Percentiles rank a stretch among this genome's conserved stretches.
These are phyloP conservation scores for Stegodyphus mimosarum DNA, from an alignment of 1,140 invertebrate genomes.

Conservation along the genomic window DNA sequence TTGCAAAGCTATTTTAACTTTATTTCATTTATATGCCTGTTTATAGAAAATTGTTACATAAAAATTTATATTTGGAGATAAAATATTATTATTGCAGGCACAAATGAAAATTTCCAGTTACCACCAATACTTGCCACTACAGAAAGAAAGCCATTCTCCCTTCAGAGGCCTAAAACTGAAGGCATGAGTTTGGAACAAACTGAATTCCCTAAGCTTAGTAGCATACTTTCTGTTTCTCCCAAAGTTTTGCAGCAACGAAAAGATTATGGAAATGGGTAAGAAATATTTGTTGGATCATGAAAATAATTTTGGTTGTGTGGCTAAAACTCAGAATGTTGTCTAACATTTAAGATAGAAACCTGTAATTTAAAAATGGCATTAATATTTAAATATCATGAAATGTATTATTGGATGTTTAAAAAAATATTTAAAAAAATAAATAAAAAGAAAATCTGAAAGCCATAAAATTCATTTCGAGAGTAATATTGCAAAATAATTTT, in stretches of 20 bases:
- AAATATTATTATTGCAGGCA: neutral
- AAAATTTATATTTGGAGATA: no score
- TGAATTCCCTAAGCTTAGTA: constrained; percentile 38
- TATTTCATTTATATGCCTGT: no score
- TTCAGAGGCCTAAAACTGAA: constrained; percentile 35
- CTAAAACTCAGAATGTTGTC: neutral
- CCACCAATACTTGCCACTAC: constrained; percentile 27
- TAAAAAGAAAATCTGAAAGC: no score
- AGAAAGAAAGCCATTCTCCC: neutral
- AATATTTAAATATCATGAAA: no score
- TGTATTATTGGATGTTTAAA: no score
- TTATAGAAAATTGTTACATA: no score
- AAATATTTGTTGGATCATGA: neutral
- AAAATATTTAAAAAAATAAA: no score
- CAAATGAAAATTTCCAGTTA: constrained; percentile 30
- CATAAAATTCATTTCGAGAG: no score
- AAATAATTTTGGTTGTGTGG: neutral
- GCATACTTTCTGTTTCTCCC: constrained; percentile 35
- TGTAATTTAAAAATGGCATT: no score
- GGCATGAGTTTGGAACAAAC: neutral
- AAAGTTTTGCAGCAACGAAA: constrained; percentile 37
- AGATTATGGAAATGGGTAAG: constrained; percentile 28
- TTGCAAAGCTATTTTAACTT: no score
- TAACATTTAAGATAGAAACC: no score
- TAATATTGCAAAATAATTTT: no score